Evolutionary conservation across 2,797 vertebrate genomes (phyloP), one percentile per base, ranked within the genome.

Genomic region (Catostomus latipinnis): DNA sequence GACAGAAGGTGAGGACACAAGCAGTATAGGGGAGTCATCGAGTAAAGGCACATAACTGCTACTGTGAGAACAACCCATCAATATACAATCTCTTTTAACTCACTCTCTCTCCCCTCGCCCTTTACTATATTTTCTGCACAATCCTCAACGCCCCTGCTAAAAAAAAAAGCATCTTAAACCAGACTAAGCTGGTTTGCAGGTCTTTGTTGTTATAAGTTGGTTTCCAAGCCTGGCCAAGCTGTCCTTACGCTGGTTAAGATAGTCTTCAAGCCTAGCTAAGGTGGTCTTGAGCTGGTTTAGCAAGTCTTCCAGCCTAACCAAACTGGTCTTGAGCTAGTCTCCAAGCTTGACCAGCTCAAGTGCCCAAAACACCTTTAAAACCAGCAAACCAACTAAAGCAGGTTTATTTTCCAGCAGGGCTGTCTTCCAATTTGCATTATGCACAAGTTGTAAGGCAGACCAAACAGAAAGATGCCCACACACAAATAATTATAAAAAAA

Each of bases 1-100:
- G 67, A 60, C 34, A 46, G 6, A 12, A 58, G 50, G 67, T 50
- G 53, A 74, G 50, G 65, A 57, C 6, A 50, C 2, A 12, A 79
- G 74, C 58, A 6, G 57, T 34, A 50, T 50, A 48, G 6, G 46
- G 71, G 48, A 74, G 45, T 62, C 77, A 71, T 49, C 89, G 90
- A 91, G 89, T 90, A 92, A 94, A 94, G 93, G 93, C 93, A 94
- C 93, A 94, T 93, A 58, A 48, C 34, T 57, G 61, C 70, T 78
- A 3, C 65, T 16, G 67, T 60, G 66, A 71, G 61, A 76, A 58
- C 43, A 34, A 14, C 52, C 18, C 63, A 46, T 53, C 43, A 34
- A 1, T n/a, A 13, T 43, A 67, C 58, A 49, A 68, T 43, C 46
- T 69, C 58, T 9, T 6, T 34, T 34, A 34, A 34, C 34, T 67